Percentiles rank a stretch among this genome's conserved stretches.
These are phyloP conservation scores for Amblyornis subalaris DNA, from an alignment of 2,113 vertebrate species.

Conservation along the genomic window DNA sequence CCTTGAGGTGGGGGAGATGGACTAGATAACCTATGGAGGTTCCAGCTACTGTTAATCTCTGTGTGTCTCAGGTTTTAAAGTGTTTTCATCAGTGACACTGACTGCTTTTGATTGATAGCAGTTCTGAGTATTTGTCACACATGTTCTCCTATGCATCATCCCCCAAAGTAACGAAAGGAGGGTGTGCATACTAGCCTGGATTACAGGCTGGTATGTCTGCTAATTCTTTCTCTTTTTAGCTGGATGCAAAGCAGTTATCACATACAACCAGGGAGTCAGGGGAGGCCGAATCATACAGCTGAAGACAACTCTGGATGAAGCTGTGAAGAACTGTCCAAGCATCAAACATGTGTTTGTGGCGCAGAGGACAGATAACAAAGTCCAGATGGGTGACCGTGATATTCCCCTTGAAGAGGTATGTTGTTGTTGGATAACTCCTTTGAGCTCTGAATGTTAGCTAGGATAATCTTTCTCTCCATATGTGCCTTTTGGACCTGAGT, in stretches of 20 bases:
- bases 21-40: neutral
- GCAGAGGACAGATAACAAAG: conserved; percentile 79
- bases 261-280: conserved; percentile 84
- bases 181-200: neutral
- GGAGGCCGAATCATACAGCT: conserved; percentile 79
- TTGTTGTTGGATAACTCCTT: neutral
- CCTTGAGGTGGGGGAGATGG: neutral
- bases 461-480: neutral
- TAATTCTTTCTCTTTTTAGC: conserved; percentile 69
- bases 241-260: conserved; percentile 87
- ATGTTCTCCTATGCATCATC: neutral
- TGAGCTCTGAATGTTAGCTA: neutral
- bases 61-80: neutral
- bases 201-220: neutral
- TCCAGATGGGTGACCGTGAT: conserved; percentile 77
- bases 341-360: conserved; percentile 82
- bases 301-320: conserved; percentile 83
- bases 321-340: conserved; percentile 80
- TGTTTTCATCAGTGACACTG: neutral
- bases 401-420: conserved; percentile 84
- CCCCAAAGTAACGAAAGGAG: neutral
- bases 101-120: neutral
- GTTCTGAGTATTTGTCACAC: neutral
- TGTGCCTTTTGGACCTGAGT: neutral
- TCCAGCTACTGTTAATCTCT: neutral